Conservation (phyloP, 1,140 invertebrate species). For the Zaprionus inermis region DNA sequence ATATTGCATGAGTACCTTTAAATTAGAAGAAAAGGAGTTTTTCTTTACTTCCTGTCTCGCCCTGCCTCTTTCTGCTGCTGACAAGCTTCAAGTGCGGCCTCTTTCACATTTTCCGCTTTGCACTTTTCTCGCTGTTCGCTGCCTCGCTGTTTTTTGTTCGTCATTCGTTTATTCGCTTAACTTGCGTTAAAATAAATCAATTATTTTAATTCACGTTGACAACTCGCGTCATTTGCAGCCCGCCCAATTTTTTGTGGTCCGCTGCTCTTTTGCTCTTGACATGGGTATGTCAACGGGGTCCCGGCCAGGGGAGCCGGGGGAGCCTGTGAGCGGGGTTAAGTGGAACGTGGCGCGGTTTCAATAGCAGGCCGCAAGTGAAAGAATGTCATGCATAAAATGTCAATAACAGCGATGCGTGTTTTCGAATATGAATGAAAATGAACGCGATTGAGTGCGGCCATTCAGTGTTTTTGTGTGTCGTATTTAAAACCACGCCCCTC, state of each 20-base stretch:
- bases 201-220: constrained; percentile 80
- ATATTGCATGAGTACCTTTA: constrained; percentile 2
- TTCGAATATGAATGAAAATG: constrained; percentile 52
- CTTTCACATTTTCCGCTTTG: constrained; percentile 36
- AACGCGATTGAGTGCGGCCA: constrained; percentile 17
- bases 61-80: constrained; percentile 41
- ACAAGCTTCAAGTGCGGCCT: constrained; percentile 56
- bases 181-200: constrained; percentile 79
- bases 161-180: constrained; percentile 63
- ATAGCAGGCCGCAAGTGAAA: constrained; percentile 40
- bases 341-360: constrained; percentile 10
- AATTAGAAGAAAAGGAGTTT: constrained; percentile 21
- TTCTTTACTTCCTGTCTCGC: too few relatives aligned
- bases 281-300: constrained; percentile 49
- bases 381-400: constrained; percentile 76
- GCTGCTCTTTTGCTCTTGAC: constrained; percentile 60
- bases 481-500: background rate
- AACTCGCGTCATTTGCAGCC: constrained; percentile 76
- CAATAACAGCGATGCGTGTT: constrained; percentile 60
- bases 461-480: constrained; percentile 10
- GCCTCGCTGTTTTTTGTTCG: background rate
- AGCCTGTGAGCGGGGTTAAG: constrained; percentile 2
- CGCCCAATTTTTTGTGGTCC: constrained; percentile 46
- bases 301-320: background rate
- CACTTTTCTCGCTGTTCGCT: constrained; percentile 6